These are phyloP conservation scores for Artemia sp. DNA, from an alignment of 2,888 invertebrate genomes.

Conservation along the genomic window DNA sequence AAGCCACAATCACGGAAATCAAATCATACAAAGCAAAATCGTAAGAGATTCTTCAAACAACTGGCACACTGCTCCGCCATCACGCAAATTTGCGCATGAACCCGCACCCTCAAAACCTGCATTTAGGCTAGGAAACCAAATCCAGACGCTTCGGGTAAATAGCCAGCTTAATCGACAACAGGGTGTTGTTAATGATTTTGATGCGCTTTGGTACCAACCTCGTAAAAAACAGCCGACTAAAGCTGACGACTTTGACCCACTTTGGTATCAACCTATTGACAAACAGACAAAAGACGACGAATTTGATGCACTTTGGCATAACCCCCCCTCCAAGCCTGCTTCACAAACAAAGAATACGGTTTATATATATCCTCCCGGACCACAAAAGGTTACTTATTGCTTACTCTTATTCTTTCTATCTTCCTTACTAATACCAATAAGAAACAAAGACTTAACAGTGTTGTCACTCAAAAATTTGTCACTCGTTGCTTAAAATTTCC, in stretches of 20 bases:
- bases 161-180: not conserved
- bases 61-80: constrained; percentile 12
- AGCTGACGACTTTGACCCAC: constrained; percentile 8
- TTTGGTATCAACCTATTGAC: constrained; percentile 9
- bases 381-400: constrained; percentile 1
- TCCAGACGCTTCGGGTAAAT: too few relatives aligned
- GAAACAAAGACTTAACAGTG: too few relatives aligned
- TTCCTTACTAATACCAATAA: too few relatives aligned
- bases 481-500: too few relatives aligned
- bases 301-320: constrained; percentile 3
- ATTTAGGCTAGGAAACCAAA: not conserved
- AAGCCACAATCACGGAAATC: not conserved
- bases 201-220: constrained; percentile 11
- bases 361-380: constrained; percentile 1
- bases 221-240: constrained; percentile 2
- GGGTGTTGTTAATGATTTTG: not conserved
- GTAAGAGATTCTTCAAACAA: constrained; percentile 10
- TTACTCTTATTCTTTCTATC: too few relatives aligned
- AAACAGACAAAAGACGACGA: not conserved
- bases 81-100: constrained; percentile 4
- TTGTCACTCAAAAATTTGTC: too few relatives aligned
- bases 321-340: not conserved
- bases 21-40: not conserved
- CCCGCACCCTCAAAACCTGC: constrained; percentile 2
- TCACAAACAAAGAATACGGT: not conserved